Conservation (phyloP, 2,888 invertebrate species). For the Euplexia lucipara region DNA sequence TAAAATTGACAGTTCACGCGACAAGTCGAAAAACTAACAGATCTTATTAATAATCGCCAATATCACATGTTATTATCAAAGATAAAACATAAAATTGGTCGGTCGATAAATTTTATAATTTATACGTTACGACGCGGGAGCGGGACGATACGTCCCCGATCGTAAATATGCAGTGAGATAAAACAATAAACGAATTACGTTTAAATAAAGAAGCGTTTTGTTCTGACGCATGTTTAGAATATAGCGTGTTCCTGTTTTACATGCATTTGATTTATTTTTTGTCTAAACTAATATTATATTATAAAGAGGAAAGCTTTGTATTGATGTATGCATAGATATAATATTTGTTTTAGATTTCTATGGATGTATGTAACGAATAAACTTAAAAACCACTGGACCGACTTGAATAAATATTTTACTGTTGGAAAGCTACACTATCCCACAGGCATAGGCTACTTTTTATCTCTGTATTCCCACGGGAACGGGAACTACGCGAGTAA, state of each 20-base stretch:
- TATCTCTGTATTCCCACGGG: too few relatives aligned
- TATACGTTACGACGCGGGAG: slow-evolving; percentile 77
- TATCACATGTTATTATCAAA: slow-evolving; percentile 86
- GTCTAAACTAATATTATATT: too few relatives aligned
- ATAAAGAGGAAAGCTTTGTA: too few relatives aligned
- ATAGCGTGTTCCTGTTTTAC: slow-evolving; percentile 72
- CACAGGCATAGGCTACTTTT: too few relatives aligned
- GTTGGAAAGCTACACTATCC: too few relatives aligned
- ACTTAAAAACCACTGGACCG: too few relatives aligned
- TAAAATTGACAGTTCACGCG: slow-evolving; percentile 89
- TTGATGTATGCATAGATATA: too few relatives aligned
- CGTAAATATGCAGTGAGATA: slow-evolving; percentile 89
- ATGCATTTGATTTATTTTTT: neutral
- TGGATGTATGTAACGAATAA: too few relatives aligned
- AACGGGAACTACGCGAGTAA: too few relatives aligned
- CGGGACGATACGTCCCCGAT: slow-evolving; percentile 78
- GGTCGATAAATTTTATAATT: slow-evolving; percentile 87
- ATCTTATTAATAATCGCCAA: slow-evolving; percentile 84
- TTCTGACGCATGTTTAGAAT: slow-evolving; percentile 82
- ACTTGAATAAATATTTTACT: too few relatives aligned
- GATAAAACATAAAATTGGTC: slow-evolving; percentile 83
- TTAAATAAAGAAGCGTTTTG: slow-evolving; percentile 90
- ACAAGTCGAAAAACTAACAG: slow-evolving; percentile 76
- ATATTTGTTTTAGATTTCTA: too few relatives aligned
- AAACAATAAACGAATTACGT: slow-evolving; percentile 91